Evolutionary conservation across 2,797 vertebrate genomes (phyloP).

Genomic region (Melanotaenia pygmaea): DNA sequence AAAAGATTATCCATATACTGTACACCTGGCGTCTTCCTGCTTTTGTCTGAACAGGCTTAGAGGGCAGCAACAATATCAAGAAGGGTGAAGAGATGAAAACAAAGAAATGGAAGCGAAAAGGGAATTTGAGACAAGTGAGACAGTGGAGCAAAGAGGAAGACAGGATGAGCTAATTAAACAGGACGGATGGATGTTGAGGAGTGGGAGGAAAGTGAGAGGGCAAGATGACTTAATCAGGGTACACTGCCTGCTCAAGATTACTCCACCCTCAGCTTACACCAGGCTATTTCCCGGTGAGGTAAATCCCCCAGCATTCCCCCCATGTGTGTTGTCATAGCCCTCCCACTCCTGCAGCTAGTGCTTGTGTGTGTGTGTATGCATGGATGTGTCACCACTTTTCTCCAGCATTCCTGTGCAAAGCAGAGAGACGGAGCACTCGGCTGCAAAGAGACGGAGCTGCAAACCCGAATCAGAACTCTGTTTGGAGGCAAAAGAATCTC

Average conservation of each 20-base stretch:
- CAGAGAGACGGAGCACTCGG: slow-evolving; percentile 58
- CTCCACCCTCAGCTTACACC: slow-evolving; percentile 56
- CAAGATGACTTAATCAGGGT: slow-evolving; percentile 73
- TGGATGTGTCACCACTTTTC: slow-evolving; percentile 71
- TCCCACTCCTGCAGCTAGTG: slow-evolving; percentile 66
- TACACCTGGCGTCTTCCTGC: slow-evolving; percentile 48
- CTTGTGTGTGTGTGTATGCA: slow-evolving; percentile 35
- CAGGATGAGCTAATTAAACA: slow-evolving; percentile 61
- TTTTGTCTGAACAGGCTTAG: slow-evolving; percentile 29
- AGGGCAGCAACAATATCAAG: neutral
- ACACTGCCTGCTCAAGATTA: slow-evolving; percentile 56
- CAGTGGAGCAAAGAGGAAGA: slow-evolving; percentile 35
- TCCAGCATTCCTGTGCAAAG: slow-evolving; percentile 77
- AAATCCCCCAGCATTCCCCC: slow-evolving; percentile 68
- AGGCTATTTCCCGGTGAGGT: slow-evolving; percentile 69
- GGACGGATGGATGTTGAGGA: slow-evolving; percentile 51
- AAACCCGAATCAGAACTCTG: slow-evolving; percentile 25
- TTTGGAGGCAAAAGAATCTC: slow-evolving; percentile 7
- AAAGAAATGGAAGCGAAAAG: slow-evolving; percentile 11
- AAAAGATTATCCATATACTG: neutral
- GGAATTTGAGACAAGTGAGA: slow-evolving; percentile 6
- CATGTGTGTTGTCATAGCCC: slow-evolving; percentile 70
- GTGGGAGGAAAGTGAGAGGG: slow-evolving; percentile 45
- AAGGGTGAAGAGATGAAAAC: neutral
- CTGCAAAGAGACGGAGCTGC: slow-evolving; percentile 55